A percentile compares a stretch with the other conserved stretches of the same genome.
These are phyloP conservation scores for Lepilemur ruficaudatus DNA, from an alignment of 2,797 vertebrate genomes.

Conservation along the genomic window DNA sequence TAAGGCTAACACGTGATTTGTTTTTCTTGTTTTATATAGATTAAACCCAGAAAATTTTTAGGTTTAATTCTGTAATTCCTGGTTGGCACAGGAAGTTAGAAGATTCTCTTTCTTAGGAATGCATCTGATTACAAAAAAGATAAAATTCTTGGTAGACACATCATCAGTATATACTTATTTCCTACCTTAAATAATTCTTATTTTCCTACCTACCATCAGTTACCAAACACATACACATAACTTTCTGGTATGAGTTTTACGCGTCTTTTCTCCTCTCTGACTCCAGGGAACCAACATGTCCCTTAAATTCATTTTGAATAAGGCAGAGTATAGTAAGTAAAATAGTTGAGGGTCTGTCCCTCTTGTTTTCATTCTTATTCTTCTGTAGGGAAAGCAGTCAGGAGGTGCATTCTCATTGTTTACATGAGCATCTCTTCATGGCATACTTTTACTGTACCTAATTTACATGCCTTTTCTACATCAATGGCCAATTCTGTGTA, in stretches of 20 bases:
- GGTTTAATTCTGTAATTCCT: background rate
- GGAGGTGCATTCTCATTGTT: background rate
- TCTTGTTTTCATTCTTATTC: background rate
- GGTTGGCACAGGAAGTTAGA: background rate
- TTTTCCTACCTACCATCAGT: background rate
- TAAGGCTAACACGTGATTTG: background rate
- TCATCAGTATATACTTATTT: background rate
- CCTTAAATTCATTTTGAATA: background rate
- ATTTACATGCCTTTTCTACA: background rate
- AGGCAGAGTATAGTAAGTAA: background rate
- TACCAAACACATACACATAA: background rate
- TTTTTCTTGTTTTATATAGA: background rate
- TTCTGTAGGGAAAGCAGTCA: background rate
- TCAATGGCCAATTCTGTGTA: background rate
- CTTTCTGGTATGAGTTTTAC: background rate
- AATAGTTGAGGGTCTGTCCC: background rate
- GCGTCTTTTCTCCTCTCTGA: background rate
- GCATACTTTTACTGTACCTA: background rate
- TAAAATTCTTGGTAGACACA: background rate
- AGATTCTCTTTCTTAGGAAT: background rate
- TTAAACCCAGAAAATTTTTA: background rate
- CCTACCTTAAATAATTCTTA: background rate
- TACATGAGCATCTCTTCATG: background rate
- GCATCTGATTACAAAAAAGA: background rate
- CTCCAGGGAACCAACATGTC: background rate